Base-by-base conservation (phyloP, 2,797 vertebrate species). In the Odontamblyopus lacepedii region DNA sequence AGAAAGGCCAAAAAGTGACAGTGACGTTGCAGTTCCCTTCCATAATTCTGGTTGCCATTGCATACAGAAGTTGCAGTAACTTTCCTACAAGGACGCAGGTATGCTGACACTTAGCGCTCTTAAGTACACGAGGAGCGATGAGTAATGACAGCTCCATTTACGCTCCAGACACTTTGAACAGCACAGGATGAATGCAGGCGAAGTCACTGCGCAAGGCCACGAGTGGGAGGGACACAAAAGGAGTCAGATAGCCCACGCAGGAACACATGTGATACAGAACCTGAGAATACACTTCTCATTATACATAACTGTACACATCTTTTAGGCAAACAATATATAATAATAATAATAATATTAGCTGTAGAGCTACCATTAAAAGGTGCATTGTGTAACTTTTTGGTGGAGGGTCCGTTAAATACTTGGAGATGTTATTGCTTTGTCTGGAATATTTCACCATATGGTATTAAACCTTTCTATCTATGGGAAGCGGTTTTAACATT, bases 161-260 rank as follows among this genome's bases (percentile, higher is more conserved):
- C 71, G 65, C 59, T 55, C 1, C 71, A 70, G 69, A 75, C 74
- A 71, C 67, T 67, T 0, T 63, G 78, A 50, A 63, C 59, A 60
- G 51, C 53, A 67, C 15, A 18, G 69, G 77, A 72, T 75, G 79
- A 88, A 79, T 66, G 66, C 13, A 74, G 78, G 78, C 63, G 1
- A 61, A 78, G 78, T 66, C 73, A 11, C n/a, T 27, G 67, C 11
- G 48, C 83, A 79, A 81, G 85, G 82, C 27, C 76, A 68, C 16
- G 72, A 81, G 85, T 82, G 60, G 84, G 85, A 87, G 78, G 35
- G 69, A 76, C 78, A 68, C 56, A 73, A 77, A 57, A 63, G 73
- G 55, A 82, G 32, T 68, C 35, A 61, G 62, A 35, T 50, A 79
- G 67, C 38, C 38, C 35, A 63, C 61, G 18, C 53, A 44, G 62